Evolutionary conservation across 1,140 invertebrate genomes (phyloP), one percentile per base, ranked within the genome.

Genomic region (Samia ricini): DNA sequence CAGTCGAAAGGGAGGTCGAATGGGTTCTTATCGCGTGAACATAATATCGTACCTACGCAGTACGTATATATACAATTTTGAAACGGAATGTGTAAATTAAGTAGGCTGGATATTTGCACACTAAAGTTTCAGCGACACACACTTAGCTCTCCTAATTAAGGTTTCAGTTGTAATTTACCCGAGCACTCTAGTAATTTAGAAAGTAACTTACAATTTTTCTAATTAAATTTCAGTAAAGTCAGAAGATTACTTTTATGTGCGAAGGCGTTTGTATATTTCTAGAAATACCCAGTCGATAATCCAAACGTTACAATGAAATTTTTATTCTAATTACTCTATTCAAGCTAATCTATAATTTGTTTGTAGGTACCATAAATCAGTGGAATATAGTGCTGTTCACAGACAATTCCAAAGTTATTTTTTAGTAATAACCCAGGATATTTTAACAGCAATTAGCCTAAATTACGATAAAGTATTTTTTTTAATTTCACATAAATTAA

Each of bases 221-320:
- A 85, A 86, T 80, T 81, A 86, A 88, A 86, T 85, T 77, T 81
- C 66, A 71, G 65, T 63, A 73, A 59, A 69, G 62, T 63, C 51
- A 60, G 10, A 56, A 61, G 66, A 69, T 72, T 74, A 76, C 75
- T 12, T 12, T 36, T 42, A 42, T 15, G 79, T 74, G 62, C 69
- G 68, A 67, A 72, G 70, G 74, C 68, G 75, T 77, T 82, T 79
- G 80, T 74, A 64, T 61, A 66, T 68, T 75, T 74, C 65, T 81
- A 81, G 76, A 84, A 83, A 80, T n/a, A n/a, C n/a, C n/a, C n/a
- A n/a, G n/a, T n/a, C n/a, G n/a, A n/a, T n/a, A n/a, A n/a, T n/a
- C n/a, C n/a, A n/a, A n/a, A n/a, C n/a, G n/a, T n/a, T n/a, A n/a
- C n/a, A n/a, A n/a, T n/a, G n/a, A n/a, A n/a, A n/a, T n/a, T n/a